Evolutionary conservation across 2,888 invertebrate genomes (phyloP), one percentile per base, ranked within the genome.

Genomic region (Drosophila neotestacea): DNA sequence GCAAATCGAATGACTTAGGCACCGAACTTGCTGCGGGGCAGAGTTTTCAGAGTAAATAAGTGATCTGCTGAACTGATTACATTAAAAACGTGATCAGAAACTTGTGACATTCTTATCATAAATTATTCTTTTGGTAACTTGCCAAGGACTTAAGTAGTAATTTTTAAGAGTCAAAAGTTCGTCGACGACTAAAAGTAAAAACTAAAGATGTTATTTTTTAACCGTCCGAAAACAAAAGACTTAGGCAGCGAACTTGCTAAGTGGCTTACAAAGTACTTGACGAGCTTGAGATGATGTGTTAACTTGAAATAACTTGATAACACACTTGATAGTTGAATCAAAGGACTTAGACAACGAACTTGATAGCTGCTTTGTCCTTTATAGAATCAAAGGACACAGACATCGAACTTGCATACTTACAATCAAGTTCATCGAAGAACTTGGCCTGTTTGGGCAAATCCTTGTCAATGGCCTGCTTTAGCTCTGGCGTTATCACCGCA

Each of bases 361-460:
- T 63, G 73, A 4, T 30, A 6, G 30, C 30, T 30, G 30, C 30
- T 30, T 7, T 30, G 30, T 4, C 30, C 5, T 30, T 30, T 5
- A 30, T 10, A 1, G 6, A 11, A 44, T 22, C 6, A 11, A 44
- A 50, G 9, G n/a, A 59, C 32, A 41, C 30, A 54, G 41, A n/a
- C 36, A 67, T 70, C 69, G 38, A 79, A 80, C 79, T 64, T 63
- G 73, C 6, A 50, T 93, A 95, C 96, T 95, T 93, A 95, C 96
- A 91, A 87, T 95, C 95, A 66, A 95, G 90, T 85, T 95, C 95
- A 87, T 95, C 95, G 80, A 95, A 95, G 86, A 96, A 95, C 90
- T 95, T 95, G n/a, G 94, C 91, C 81, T 93, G 88, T 72, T 92
- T 92, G 42, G 93, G 92, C 69, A 93, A 76, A 62, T 92, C 91